phyloP scores from a whole-genome alignment of 2,888 invertebrate species.

The Drosophila dives region DNA sequence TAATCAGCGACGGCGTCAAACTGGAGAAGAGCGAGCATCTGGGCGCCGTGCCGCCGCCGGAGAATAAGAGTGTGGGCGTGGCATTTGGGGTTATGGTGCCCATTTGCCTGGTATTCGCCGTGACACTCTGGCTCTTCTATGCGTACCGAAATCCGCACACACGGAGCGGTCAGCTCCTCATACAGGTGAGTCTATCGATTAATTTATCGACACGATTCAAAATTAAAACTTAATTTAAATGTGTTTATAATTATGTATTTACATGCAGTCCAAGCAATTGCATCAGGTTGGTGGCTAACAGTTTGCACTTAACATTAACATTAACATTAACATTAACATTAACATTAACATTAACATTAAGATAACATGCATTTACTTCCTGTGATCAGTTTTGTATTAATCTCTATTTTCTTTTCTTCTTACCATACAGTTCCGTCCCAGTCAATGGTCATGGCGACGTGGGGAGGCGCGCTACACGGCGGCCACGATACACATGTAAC shows the following conservation, averaged over 20 bases:
- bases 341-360: background rate
- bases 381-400: conserved; percentile 9
- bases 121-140: conserved; percentile 94
- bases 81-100: conserved; percentile 89
- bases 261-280: conserved; percentile 84
- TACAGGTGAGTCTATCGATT: conserved; percentile 90
- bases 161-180: conserved; percentile 97
- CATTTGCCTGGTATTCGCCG: conserved; percentile 88
- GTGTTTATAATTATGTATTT: conserved; percentile 43
- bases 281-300: conserved; percentile 82
- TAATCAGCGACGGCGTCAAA: background rate
- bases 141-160: conserved; percentile 99
- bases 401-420: conserved; percentile 5
- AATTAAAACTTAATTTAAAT: background rate
- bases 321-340: background rate
- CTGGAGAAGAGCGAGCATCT: conserved; percentile 45
- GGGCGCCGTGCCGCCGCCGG: conserved; percentile 48
- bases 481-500: conserved; percentile 96
- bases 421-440: conserved; percentile 93
- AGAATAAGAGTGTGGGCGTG: conserved; percentile 80
- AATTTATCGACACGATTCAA: background rate
- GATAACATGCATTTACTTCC: background rate
- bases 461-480: conserved; percentile 97
- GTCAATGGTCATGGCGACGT: conserved; percentile 95
- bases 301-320: background rate